Evolutionary conservation across 35 echinoderm and acorn worm species (phyloP).

Genomic region (Hemicentrotus pulcherrimus): DNA sequence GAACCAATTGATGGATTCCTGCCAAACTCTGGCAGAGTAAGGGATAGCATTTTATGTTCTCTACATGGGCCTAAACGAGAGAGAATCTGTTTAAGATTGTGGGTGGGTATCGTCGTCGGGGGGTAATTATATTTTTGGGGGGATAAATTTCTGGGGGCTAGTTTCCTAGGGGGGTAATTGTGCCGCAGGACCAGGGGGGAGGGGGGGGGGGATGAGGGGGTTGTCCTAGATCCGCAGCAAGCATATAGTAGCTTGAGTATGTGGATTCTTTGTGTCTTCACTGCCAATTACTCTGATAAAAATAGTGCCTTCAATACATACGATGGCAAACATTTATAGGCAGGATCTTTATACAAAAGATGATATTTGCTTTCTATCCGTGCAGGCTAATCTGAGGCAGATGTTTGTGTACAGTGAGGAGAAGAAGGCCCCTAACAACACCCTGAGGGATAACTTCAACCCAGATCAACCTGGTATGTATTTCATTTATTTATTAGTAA

Average conservation of each 20-base stretch:
- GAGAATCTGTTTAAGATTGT: neutral
- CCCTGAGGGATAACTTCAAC: neutral
- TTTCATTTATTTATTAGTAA: too few relatives aligned
- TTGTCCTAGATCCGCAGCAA: too few relatives aligned
- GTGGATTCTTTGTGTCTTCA: neutral
- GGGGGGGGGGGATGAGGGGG: too few relatives aligned
- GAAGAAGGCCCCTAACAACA: neutral
- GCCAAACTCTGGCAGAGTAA: neutral
- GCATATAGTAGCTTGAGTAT: too few relatives aligned
- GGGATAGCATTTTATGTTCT: neutral
- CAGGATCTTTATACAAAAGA: neutral
- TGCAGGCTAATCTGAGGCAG: conserved; percentile 27
- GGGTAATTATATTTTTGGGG: neutral
- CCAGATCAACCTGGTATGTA: conserved; percentile 28
- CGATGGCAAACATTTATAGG: neutral
- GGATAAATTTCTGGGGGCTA: too few relatives aligned
- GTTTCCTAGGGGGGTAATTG: too few relatives aligned
- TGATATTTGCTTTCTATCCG: neutral
- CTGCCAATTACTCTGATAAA: neutral
- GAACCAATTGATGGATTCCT: too few relatives aligned
- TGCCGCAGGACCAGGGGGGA: too few relatives aligned
- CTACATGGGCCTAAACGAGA: neutral
- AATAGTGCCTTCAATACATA: too few relatives aligned
- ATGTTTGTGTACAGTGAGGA: conserved; percentile 14
- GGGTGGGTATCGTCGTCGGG: neutral